Base-by-base conservation (phyloP, 2,113 vertebrate species). In the Tachycineta bicolor region DNA sequence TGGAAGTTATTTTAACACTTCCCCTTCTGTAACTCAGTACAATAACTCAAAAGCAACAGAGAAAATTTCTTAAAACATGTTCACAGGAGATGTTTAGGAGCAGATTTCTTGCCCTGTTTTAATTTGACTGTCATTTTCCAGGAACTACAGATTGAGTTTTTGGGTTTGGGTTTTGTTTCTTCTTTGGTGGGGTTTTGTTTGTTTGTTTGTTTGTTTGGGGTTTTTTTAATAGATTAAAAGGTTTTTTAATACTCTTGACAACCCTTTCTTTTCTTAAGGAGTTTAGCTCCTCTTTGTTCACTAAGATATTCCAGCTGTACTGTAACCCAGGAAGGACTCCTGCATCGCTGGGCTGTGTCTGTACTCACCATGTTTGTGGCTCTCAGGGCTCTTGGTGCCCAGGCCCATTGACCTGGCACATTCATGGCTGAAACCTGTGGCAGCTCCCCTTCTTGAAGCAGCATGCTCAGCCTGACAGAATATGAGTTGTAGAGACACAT, bases 401-500 rank as follows among this genome's bases (percentile, higher is more conserved):
- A 9, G 44, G 37, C 39, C 50, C 2, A 0, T 9, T 88, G 75
- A 86, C 75, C 83, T 88, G 64, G 78, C 81, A 55, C 53, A 43
- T 86, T 82, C 68, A 39, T 18, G 17, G 67, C 43, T 62, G 8
- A 90, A 77, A 59, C 34, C 39, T 37, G 29, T 63, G 84, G 46
- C 46, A 92, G 64, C 33, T 84, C 55, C 19, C 60, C 86, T 79
- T 73, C 34, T 56, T 63, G 46, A 47, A 83, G 70, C 22, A 58
- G 26, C 20, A 33, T 41, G 44, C 70, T 87, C 62, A 68, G 53
- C 23, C 70, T 76, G 55, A 78, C 52, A 65, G 75, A 89, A 81
- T 12, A 26, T 0, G 4, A 43, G 49, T 49, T 60, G 39, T 29
- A 68, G 25, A 47, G 14, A 47, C n/a, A 53, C 0, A 0, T 7